A percentile compares a stretch with the other conserved stretches of the same genome.
Evolutionary conservation across 2,797 vertebrate species (phyloP).

Genomic region (Phoeniculus purpureus): DNA sequence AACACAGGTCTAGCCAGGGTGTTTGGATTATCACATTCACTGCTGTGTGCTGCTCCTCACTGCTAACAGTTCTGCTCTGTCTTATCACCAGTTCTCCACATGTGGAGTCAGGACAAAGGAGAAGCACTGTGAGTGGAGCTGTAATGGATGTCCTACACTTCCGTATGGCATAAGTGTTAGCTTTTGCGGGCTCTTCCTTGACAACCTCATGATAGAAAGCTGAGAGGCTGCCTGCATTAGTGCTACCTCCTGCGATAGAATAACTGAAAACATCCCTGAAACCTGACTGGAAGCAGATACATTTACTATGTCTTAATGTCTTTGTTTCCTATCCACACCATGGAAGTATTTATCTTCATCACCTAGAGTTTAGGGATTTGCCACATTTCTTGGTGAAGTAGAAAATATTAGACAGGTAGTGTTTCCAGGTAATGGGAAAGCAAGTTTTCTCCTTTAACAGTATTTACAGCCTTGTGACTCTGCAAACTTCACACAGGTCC

Average conservation of each 20-base stretch:
- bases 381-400: not conserved
- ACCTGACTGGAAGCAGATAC: not conserved
- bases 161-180: not conserved
- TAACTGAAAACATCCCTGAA: not conserved
- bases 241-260: not conserved
- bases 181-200: not conserved
- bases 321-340: not conserved
- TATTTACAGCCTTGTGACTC: slow-evolving; percentile 61
- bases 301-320: not conserved
- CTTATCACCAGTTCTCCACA: not conserved
- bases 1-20: not conserved
- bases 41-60: not conserved
- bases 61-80: not conserved
- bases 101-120: not conserved
- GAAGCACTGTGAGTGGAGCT: not conserved
- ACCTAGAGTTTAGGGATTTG: not conserved
- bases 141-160: not conserved
- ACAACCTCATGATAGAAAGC: not conserved
- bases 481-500: slow-evolving; percentile 83
- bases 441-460: slow-evolving; percentile 30
- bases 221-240: not conserved
- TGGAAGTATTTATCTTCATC: not conserved
- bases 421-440: not conserved
- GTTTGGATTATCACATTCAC: not conserved
- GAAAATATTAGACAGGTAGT: not conserved